phyloP scores from a whole-genome alignment of 2,113 vertebrate genomes.

The Ceratotherium simum region DNA sequence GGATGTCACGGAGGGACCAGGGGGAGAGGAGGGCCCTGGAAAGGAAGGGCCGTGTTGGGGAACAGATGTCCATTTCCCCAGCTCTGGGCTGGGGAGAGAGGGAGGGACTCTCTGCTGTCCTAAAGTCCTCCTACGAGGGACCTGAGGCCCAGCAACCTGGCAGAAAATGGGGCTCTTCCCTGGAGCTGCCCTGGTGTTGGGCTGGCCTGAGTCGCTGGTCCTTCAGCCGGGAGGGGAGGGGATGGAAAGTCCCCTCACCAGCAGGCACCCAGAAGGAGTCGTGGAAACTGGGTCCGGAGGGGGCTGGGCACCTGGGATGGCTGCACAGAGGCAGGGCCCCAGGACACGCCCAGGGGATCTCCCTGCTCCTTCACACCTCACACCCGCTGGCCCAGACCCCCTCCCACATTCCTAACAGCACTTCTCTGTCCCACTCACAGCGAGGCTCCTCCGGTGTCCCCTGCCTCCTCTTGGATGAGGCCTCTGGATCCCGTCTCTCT shows the following conservation, averaged over 20 bases:
- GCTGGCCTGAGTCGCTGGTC: not conserved
- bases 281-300: not conserved
- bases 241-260: not conserved
- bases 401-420: not conserved
- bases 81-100: not conserved
- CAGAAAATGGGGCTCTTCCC: not conserved
- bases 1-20: accelerated
- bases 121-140: not conserved
- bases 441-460: not conserved
- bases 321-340: not conserved
- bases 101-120: not conserved
- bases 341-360: not conserved
- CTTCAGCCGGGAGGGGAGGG: accelerated
- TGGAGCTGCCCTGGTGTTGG: not conserved
- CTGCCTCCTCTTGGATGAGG: not conserved
- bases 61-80: not conserved
- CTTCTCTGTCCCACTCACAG: not conserved
- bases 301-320: not conserved
- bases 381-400: not conserved
- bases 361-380: not conserved
- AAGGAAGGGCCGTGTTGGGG: not conserved
- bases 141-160: not conserved
- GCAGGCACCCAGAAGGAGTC: not conserved
- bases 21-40: not conserved
- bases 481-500: not conserved